These are phyloP conservation scores for Ichneumon xanthorius DNA, from an alignment of 2,888 invertebrate genomes.

Conservation along the genomic window DNA sequence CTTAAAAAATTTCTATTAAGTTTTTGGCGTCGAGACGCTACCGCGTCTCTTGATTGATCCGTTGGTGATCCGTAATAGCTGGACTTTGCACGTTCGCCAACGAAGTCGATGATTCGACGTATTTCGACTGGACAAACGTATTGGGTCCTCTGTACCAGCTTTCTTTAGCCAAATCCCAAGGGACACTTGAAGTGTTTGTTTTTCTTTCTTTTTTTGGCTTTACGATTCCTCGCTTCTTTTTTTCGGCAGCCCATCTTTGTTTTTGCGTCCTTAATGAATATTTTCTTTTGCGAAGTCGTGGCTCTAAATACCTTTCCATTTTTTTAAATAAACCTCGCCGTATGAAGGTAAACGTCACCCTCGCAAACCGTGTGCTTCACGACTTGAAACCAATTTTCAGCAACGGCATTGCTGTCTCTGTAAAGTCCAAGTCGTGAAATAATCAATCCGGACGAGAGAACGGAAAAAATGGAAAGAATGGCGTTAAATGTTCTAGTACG, in stretches of 20 bases:
- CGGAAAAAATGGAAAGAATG: constrained; percentile 45
- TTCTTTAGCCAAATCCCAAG: constrained; percentile 12
- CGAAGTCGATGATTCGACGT: background rate
- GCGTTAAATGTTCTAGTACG: constrained; percentile 42
- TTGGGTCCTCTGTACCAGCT: background rate
- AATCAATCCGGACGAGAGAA: constrained; percentile 55
- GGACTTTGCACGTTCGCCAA: no score
- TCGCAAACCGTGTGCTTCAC: constrained; percentile 38
- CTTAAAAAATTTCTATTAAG: no score
- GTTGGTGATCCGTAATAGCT: no score
- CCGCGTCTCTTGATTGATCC: no score
- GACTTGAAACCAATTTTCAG: constrained; percentile 59
- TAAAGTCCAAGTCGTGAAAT: constrained; percentile 28
- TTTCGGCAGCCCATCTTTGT: background rate
- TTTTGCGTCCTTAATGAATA: background rate
- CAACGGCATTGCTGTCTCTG: constrained; percentile 53
- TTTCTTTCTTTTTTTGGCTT: background rate
- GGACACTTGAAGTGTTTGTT: background rate
- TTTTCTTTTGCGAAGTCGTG: background rate
- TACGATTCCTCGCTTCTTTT: background rate
- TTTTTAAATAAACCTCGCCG: constrained; percentile 35
- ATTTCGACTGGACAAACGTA: background rate
- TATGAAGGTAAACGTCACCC: constrained; percentile 33
- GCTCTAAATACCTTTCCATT: constrained; percentile 12
- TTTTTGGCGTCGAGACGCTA: no score